phyloP scores from a whole-genome alignment of 2,113 vertebrate genomes.

The Lontra canadensis region DNA sequence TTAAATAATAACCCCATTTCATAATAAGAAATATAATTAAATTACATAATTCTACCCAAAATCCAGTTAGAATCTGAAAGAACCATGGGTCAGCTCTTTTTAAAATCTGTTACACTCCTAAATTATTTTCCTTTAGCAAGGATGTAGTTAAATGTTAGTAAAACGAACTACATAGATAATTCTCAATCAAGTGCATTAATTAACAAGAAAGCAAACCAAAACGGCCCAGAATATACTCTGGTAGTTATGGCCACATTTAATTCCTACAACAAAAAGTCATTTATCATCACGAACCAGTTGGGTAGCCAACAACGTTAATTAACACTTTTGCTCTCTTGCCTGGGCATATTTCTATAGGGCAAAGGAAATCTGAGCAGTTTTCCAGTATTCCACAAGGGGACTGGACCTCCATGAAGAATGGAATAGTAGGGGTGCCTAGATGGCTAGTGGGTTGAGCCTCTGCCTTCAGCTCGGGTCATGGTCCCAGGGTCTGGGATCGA shows the following conservation, averaged over 20 bases:
- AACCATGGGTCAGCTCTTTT: neutral
- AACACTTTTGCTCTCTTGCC: slow-evolving; percentile 1
- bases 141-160: slow-evolving; percentile 2
- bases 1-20: neutral
- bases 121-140: neutral
- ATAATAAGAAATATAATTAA: slow-evolving; percentile 22
- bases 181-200: slow-evolving; percentile 24
- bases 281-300: neutral
- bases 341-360: neutral
- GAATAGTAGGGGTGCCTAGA: neutral
- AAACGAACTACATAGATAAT: neutral
- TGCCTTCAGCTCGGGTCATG: too few relatives aligned
- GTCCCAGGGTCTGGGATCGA: too few relatives aligned
- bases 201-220: slow-evolving; percentile 28
- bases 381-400: neutral
- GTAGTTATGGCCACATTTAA: neutral
- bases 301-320: neutral
- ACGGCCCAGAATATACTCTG: neutral
- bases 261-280: neutral
- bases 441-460: too few relatives aligned
- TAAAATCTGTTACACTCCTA: neutral
- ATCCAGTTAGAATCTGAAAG: neutral
- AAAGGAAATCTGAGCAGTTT: neutral
- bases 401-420: neutral
- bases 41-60: neutral